Evolutionary conservation across 2,113 vertebrate genomes (phyloP).

Genomic region (Atherinomorus stipes): DNA sequence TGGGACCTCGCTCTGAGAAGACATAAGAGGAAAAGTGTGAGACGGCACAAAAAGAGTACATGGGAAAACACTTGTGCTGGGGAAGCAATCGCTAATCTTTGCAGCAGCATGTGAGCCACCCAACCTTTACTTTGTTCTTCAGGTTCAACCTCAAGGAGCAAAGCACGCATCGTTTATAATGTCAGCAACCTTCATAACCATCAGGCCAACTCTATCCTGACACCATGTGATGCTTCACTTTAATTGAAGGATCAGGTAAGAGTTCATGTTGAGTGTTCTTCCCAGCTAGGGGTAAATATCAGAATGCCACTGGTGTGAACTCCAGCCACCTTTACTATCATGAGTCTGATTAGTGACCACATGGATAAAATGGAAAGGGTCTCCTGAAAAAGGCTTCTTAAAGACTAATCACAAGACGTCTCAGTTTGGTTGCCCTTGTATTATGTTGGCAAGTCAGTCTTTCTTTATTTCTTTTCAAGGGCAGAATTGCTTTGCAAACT

Average conservation of each 20-base stretch:
- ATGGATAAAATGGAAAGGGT: slow-evolving; percentile 16
- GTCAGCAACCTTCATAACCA: slow-evolving; percentile 58
- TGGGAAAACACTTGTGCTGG: slow-evolving; percentile 15
- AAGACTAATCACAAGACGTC: slow-evolving; percentile 76
- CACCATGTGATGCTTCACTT: slow-evolving; percentile 5
- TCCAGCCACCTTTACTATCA: slow-evolving; percentile 35
- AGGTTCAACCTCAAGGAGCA: slow-evolving; percentile 38
- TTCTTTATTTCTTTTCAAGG: slow-evolving; percentile 69
- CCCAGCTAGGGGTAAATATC: slow-evolving; percentile 47
- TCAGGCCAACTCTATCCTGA: slow-evolving; percentile 9
- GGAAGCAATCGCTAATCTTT: slow-evolving; percentile 36
- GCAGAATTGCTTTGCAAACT: slow-evolving; percentile 62
- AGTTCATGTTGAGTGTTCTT: slow-evolving; percentile 45
- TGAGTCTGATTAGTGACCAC: slow-evolving; percentile 17
- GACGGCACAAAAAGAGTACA: slow-evolving; percentile 18
- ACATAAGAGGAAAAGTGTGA: slow-evolving; percentile 51
- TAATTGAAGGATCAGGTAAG: slow-evolving; percentile 57
- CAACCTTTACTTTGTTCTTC: slow-evolving; percentile 49
- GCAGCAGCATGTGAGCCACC: slow-evolving; percentile 27
- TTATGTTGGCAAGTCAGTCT: slow-evolving; percentile 80
- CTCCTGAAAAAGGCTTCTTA: slow-evolving; percentile 33
- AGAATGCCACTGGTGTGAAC: slow-evolving; percentile 16
- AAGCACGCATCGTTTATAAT: slow-evolving; percentile 44
- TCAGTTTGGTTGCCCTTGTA: slow-evolving; percentile 81
- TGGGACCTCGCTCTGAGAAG: slow-evolving; percentile 60